phyloP scores from a whole-genome alignment of 2,888 invertebrate genomes.

The Lasius fuliginosus region DNA sequence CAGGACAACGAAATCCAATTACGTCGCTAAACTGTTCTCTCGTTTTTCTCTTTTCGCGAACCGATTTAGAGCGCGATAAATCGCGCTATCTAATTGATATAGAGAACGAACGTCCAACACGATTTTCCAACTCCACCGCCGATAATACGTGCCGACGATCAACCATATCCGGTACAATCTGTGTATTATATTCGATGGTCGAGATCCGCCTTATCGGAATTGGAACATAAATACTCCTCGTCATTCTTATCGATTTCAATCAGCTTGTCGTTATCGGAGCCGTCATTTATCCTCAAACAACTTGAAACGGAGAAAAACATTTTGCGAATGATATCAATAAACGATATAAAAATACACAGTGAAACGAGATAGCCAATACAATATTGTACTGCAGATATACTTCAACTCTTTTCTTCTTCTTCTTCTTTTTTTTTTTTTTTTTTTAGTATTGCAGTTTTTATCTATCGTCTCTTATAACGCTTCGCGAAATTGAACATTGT shows the following conservation, averaged over 20 bases:
- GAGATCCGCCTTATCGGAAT: conserved; percentile 5
- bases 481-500: neutral
- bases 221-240: neutral
- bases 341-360: neutral
- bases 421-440: neutral
- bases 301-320: neutral
- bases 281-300: neutral
- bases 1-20: neutral
- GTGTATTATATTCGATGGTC: neutral
- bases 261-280: neutral
- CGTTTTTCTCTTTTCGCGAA: conserved; percentile 10
- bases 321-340: neutral
- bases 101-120: conserved; percentile 6
- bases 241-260: conserved; percentile 26
- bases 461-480: neutral
- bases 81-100: conserved; percentile 35
- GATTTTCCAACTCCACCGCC: conserved; percentile 10
- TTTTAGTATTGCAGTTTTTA: neutral
- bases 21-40: neutral
- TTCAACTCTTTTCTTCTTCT: neutral
- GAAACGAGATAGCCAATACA: neutral
- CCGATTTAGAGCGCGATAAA: conserved; percentile 27
- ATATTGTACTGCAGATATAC: neutral
- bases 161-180: neutral
- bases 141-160: conserved; percentile 32